phyloP scores from a whole-genome alignment of 2,113 vertebrate species.

The Ancistrus triradiatus region DNA sequence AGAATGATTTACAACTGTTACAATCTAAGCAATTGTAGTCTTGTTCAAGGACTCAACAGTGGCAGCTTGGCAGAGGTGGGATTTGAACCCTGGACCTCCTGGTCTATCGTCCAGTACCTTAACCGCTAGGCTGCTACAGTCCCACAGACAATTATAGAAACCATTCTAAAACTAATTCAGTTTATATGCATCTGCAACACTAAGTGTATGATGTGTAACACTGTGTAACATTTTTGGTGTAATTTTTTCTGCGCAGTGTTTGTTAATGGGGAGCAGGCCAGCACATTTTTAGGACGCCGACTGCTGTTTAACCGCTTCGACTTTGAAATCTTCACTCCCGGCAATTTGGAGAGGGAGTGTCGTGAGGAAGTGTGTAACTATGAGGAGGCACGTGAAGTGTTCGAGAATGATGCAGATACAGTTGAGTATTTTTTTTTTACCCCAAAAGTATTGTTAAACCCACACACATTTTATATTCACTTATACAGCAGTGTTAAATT shows the following conservation, averaged over 20 bases:
- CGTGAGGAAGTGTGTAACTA: constrained; percentile 87
- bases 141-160: too few species aligned
- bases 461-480: neutral
- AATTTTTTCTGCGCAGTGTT: constrained; percentile 72
- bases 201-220: too few species aligned
- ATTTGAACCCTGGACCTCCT: too few species aligned
- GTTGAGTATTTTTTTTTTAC: constrained; percentile 63
- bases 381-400: constrained; percentile 91
- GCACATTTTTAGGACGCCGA: constrained; percentile 79
- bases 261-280: constrained; percentile 76
- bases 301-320: constrained; percentile 90
- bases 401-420: constrained; percentile 78
- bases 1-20: too few species aligned
- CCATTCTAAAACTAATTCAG: too few species aligned
- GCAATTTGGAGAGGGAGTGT: constrained; percentile 90
- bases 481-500: neutral
- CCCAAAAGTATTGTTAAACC: neutral
- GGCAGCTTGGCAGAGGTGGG: too few species aligned
- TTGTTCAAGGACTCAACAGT: too few species aligned
- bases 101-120: too few species aligned
- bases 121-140: too few species aligned
- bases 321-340: constrained; percentile 83
- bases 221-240: too few species aligned
- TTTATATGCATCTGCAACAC: too few species aligned
- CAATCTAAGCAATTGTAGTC: too few species aligned